phyloP scores from a whole-genome alignment of 2,113 vertebrate species.

The Caloenas nicobarica region DNA sequence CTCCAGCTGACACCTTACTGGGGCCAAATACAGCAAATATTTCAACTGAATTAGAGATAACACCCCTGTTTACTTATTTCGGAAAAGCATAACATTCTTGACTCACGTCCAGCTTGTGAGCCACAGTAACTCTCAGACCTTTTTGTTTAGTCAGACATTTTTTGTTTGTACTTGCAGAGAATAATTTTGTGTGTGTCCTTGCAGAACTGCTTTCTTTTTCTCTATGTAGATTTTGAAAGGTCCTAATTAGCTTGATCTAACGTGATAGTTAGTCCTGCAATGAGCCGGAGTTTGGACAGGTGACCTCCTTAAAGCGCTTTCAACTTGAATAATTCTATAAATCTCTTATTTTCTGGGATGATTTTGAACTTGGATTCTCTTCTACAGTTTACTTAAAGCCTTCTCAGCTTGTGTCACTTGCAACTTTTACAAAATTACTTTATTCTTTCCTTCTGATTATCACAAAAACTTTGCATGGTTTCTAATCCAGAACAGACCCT shows the following conservation, averaged over 20 bases:
- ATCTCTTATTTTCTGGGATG: background rate
- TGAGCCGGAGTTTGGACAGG: background rate
- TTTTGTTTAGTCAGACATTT: background rate
- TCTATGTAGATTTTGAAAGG: background rate
- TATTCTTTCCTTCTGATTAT: background rate
- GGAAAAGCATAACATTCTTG: constrained; percentile 38
- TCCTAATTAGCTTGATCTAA: background rate
- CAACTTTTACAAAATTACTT: background rate
- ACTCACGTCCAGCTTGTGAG: background rate
- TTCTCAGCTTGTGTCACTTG: background rate
- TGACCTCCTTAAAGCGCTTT: background rate
- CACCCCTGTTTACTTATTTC: constrained; percentile 17
- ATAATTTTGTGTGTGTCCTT: background rate
- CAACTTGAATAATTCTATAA: background rate
- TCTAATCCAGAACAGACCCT: background rate
- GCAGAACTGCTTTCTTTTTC: background rate
- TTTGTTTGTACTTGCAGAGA: background rate
- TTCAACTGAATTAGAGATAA: constrained; percentile 42
- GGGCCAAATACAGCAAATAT: constrained; percentile 55
- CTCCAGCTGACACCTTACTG: constrained; percentile 6
- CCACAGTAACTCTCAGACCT: background rate
- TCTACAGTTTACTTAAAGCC: background rate
- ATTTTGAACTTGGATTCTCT: background rate
- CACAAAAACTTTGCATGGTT: background rate
- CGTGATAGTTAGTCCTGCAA: background rate